phyloP scores from a whole-genome alignment of 2,888 invertebrate genomes.

The Arge pagana region DNA sequence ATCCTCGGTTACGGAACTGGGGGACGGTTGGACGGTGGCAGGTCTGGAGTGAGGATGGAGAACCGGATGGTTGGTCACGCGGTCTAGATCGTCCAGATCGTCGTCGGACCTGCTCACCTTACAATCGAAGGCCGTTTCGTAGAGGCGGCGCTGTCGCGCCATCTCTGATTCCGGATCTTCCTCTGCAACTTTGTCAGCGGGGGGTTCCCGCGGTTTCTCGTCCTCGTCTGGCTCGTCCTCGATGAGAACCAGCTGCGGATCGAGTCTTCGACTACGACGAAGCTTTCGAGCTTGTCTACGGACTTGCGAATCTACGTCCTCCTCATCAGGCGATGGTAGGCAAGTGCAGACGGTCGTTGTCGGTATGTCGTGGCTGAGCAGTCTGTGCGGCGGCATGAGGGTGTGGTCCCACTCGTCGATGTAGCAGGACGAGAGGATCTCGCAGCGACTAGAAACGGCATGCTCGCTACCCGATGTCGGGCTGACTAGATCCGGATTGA shows the following conservation, averaged over 20 bases:
- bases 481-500: constrained; percentile 42
- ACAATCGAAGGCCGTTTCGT: constrained; percentile 90
- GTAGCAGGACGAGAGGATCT: constrained; percentile 54
- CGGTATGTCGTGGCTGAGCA: constrained; percentile 63
- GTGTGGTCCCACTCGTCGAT: constrained; percentile 59
- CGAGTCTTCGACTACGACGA: constrained; percentile 69
- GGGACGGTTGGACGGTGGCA: constrained; percentile 11
- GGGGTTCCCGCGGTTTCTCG: constrained; percentile 48
- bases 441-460: constrained; percentile 40
- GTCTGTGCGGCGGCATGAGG: constrained; percentile 76
- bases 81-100: constrained; percentile 80
- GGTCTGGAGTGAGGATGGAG: constrained; percentile 52
- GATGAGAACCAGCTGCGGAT: constrained; percentile 70
- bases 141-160: constrained; percentile 73
- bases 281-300: constrained; percentile 58
- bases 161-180: constrained; percentile 60
- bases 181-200: constrained; percentile 47
- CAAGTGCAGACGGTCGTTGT: constrained; percentile 70
- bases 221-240: constrained; percentile 63
- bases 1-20: constrained; percentile 6
- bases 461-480: constrained; percentile 48
- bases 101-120: constrained; percentile 81
- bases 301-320: constrained; percentile 63
- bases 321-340: constrained; percentile 66
- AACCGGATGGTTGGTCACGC: constrained; percentile 80